These are phyloP conservation scores for Oryzias dopingdopingensis DNA, from an alignment of 2,797 vertebrate species.

Conservation along the genomic window DNA sequence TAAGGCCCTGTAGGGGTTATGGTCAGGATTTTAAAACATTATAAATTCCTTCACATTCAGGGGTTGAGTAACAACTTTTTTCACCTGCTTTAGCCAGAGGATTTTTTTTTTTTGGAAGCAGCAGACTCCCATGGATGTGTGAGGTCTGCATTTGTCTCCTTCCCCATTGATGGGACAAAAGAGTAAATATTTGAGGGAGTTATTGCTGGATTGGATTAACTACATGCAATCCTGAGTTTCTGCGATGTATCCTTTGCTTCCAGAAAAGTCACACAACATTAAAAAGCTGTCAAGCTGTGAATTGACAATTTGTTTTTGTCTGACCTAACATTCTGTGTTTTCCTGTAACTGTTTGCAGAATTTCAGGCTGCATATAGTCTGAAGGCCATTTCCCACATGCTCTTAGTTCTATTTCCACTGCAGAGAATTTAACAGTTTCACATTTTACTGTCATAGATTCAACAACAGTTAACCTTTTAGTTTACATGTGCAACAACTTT, in stretches of 20 bases:
- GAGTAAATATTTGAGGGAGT: slow-evolving; percentile 68
- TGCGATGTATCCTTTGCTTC: slow-evolving; percentile 59
- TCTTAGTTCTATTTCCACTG: neutral
- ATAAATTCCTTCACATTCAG: slow-evolving; percentile 39
- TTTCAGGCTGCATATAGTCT: neutral
- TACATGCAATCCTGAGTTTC: slow-evolving; percentile 57
- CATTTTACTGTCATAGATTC: too few species aligned
- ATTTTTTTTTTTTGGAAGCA: slow-evolving; percentile 6
- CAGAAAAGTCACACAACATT: slow-evolving; percentile 65
- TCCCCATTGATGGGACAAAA: slow-evolving; percentile 41
- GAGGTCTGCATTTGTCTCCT: slow-evolving; percentile 63
- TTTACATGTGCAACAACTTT: too few species aligned
- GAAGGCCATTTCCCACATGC: neutral
- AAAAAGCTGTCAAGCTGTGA: slow-evolving; percentile 68
- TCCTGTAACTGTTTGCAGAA: slow-evolving; percentile 7
- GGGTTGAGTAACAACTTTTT: slow-evolving; percentile 44
- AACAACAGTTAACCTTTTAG: too few species aligned
- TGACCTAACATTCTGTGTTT: slow-evolving; percentile 23
- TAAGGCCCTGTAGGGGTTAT: slow-evolving; percentile 42
- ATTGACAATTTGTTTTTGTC: slow-evolving; percentile 47
- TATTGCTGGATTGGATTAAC: slow-evolving; percentile 67
- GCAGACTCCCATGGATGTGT: slow-evolving; percentile 49
- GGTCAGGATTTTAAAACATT: slow-evolving; percentile 53
- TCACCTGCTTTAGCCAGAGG: slow-evolving; percentile 48
- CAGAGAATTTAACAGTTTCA: too few species aligned